Evolutionary conservation across 2,888 invertebrate species (phyloP).

Genomic region (Alviniconcha strummeri): DNA sequence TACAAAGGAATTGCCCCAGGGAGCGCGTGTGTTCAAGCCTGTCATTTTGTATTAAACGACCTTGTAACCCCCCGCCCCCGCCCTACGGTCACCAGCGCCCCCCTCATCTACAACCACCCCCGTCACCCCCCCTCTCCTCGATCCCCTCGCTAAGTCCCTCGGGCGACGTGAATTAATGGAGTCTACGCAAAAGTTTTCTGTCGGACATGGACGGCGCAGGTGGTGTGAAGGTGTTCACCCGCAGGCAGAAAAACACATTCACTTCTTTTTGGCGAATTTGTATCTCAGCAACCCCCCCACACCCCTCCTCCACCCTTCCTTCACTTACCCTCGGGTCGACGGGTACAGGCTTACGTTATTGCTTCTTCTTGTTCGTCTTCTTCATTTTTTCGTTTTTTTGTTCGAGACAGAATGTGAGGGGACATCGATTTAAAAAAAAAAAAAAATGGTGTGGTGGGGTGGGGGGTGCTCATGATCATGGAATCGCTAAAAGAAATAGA

Average conservation of each 20-base stretch:
- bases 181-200: slow-evolving; percentile 8
- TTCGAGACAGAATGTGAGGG: no score
- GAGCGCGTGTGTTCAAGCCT: slow-evolving; percentile 14
- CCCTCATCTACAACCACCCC: not conserved
- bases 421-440: no score
- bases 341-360: no score
- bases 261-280: not conserved
- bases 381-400: no score
- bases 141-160: not conserved
- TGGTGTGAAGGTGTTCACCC: not conserved
- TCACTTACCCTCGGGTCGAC: not conserved
- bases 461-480: no score
- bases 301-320: not conserved
- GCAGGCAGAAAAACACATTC: no score
- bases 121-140: not conserved
- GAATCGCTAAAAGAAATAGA: no score
- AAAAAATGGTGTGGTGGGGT: no score
- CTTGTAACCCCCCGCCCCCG: slow-evolving; percentile 13
- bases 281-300: not conserved
- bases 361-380: no score
- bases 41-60: slow-evolving; percentile 18
- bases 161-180: slow-evolving; percentile 17
- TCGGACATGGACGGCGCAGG: not conserved
- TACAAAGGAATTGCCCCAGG: slow-evolving; percentile 14
- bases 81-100: not conserved